Evolutionary conservation across 2,888 invertebrate genomes (phyloP).

Genomic region (Selenia dentaria): DNA sequence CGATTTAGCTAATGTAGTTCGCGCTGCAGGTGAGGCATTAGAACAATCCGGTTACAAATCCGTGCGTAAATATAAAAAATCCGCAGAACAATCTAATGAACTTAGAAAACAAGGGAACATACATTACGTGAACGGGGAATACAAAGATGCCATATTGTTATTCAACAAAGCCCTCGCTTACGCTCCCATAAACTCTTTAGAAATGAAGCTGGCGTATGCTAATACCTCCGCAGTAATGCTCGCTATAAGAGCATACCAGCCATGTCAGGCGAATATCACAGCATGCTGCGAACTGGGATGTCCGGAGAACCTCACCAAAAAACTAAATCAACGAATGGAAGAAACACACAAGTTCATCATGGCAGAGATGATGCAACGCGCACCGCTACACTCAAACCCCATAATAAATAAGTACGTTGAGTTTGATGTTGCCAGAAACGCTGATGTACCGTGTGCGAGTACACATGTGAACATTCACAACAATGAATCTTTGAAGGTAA

Average conservation of each 20-base stretch:
- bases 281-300: neutral
- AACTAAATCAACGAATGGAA: constrained; percentile 2
- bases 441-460: constrained; percentile 17
- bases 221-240: constrained; percentile 20
- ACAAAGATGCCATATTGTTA: neutral
- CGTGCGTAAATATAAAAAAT: neutral
- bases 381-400: neutral
- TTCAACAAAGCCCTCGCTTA: constrained; percentile 22
- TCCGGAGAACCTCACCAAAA: neutral
- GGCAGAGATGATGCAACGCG: neutral
- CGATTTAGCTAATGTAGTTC: constrained; percentile 13
- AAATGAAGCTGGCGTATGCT: constrained; percentile 14
- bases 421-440: constrained; percentile 7
- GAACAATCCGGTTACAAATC: neutral
- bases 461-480: constrained; percentile 7
- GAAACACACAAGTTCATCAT: neutral
- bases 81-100: neutral
- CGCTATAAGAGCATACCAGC: constrained; percentile 11
- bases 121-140: neutral
- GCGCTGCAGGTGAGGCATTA: constrained; percentile 1
- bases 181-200: constrained; percentile 9
- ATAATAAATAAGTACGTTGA: neutral
- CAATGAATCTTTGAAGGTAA: constrained; percentile 2
- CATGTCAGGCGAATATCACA: constrained; percentile 10
- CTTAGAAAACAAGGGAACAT: constrained; percentile 6